Conservation (phyloP, 2,113 vertebrate species). For the Naja naja region DNA sequence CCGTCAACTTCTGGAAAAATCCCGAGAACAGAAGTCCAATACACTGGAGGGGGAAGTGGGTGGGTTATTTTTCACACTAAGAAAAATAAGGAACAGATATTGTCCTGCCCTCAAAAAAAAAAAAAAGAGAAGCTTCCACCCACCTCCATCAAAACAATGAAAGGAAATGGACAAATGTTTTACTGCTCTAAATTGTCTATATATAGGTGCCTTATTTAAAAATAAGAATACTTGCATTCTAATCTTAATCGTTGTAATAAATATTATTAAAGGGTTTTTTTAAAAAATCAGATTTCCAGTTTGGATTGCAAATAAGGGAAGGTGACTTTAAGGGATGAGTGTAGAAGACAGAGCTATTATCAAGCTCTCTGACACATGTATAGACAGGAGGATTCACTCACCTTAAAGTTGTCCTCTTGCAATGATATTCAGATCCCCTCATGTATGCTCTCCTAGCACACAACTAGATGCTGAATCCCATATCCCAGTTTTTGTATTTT, state of each 20-base stretch:
- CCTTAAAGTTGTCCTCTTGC: background rate
- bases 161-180: background rate
- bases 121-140: background rate
- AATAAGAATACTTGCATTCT: background rate
- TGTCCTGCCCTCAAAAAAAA: background rate
- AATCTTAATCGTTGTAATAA: background rate
- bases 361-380: background rate
- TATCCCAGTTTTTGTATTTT: background rate
- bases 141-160: background rate
- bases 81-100: background rate
- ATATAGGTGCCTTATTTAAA: background rate
- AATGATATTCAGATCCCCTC: background rate
- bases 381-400: background rate
- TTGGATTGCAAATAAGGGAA: background rate
- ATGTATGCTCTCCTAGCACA: background rate
- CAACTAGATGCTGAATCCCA: background rate
- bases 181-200: background rate
- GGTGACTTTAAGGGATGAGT: background rate
- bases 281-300: background rate
- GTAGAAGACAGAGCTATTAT: background rate
- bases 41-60: background rate
- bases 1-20: background rate
- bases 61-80: background rate
- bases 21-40: background rate
- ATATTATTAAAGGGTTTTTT: background rate